Evolutionary conservation across 2,797 vertebrate species (phyloP).

Genomic region (Chrosomus eos): DNA sequence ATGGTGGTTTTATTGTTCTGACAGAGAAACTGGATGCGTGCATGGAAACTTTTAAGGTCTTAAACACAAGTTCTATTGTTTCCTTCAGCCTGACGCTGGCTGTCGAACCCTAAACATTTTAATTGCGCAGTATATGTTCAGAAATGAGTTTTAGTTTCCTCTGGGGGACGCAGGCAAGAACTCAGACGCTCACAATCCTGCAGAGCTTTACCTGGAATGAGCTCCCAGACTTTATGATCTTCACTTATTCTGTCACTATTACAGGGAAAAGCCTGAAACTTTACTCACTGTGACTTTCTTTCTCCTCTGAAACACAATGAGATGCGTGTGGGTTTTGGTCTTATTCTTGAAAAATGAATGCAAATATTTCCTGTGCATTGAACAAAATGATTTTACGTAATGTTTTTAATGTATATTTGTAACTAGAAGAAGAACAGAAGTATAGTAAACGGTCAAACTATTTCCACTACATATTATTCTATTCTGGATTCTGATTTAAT

Average conservation of each 20-base stretch:
- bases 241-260: not conserved
- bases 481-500: no score
- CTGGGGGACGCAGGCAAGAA: not conserved
- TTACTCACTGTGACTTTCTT: not conserved
- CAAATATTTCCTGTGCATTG: no score
- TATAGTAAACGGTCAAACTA: not conserved
- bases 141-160: slow-evolving; percentile 41
- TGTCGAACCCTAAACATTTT: slow-evolving; percentile 34
- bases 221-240: not conserved
- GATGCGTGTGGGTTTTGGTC: no score
- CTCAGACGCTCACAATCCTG: not conserved
- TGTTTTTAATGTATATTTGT: not conserved
- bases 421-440: not conserved
- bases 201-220: not conserved
- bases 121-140: slow-evolving; percentile 32
- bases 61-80: slow-evolving; percentile 44
- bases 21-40: slow-evolving; percentile 10
- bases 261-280: not conserved
- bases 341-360: not conserved
- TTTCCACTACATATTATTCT: no score
- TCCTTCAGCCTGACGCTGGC: not conserved
- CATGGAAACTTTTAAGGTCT: slow-evolving; percentile 22
- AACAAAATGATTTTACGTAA: not conserved
- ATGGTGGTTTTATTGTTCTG: not conserved
- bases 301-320: not conserved